Evolutionary conservation across 2,888 invertebrate species (phyloP), one percentile per base, ranked within the genome.

Genomic region (Lepas anatifera): DNA sequence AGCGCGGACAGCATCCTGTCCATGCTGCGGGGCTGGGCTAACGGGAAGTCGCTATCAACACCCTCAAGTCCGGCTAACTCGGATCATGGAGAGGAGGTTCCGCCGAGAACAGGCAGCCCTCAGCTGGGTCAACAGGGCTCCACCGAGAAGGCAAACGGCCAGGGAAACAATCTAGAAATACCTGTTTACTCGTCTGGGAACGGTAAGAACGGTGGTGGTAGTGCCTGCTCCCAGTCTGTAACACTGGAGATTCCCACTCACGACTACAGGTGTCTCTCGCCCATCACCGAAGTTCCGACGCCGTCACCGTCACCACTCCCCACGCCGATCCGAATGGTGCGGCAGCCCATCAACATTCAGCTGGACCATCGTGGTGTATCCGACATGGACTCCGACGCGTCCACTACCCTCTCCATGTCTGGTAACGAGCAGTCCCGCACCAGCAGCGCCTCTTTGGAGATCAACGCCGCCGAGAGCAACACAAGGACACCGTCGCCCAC

Each of bases 1-100:
- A 89, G 88, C 77, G 89, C 90, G 16, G 90, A 90, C 79, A 89
- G 89, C 1, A 87, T 90, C 74, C 80, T 89, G 72, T 88, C 89
- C 16, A 89, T 90, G 87, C 89, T 90, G 27, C 66, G 66, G 16
- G 66, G 66, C 39, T 66, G 41, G 39, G 41, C 66, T 16, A 66
- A 37, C 27, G 41, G 41, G 4, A 10, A 27, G 13, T 39, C 66
- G 13, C 25, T 66, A 1, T 66, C 66, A 3, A 66, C 71, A 22
- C 58, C 69, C 22, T 68, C 69, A 18, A 64, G 52, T 13, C 37
- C 50, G 37, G 46, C 71, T 7, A 67, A 68, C 41, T 71, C 71
- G 16, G 71, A 71, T n/a, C n/a, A 41, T 18, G 64, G 70, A 35
- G 71, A 70, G 27, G 66, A 66, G 41, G 16, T 13, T 4, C 35